Percentiles rank a stretch among this genome's conserved stretches.
These are phyloP conservation scores for Oedothorax gibbosus DNA, from an alignment of 1,140 invertebrate species.

Conservation along the genomic window DNA sequence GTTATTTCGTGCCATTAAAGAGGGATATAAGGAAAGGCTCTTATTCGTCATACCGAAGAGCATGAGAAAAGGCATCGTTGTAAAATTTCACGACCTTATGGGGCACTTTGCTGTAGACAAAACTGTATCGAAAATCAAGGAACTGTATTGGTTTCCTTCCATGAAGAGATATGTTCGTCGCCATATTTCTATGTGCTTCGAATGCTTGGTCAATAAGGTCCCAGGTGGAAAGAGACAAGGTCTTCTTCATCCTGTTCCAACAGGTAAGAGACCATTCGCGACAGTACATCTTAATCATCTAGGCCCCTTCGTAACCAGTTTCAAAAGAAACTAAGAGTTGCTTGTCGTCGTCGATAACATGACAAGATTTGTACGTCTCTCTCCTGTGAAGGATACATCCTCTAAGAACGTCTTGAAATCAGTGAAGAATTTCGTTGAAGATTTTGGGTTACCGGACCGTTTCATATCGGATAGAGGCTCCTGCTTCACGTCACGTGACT, in stretches of 20 bases:
- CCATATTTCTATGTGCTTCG: slow-evolving; percentile 32
- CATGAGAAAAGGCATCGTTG: too few relatives aligned
- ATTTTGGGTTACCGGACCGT: too few relatives aligned
- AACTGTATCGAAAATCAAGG: slow-evolving; percentile 13
- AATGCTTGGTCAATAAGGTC: slow-evolving; percentile 29
- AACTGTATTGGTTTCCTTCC: slow-evolving; percentile 27
- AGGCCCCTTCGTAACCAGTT: too few relatives aligned
- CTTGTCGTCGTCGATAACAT: slow-evolving; percentile 10
- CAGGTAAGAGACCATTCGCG: too few relatives aligned
- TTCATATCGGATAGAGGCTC: too few relatives aligned
- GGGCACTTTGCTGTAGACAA: slow-evolving; percentile 30
- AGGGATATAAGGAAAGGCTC: too few relatives aligned
- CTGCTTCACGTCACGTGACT: too few relatives aligned
- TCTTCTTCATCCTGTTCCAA: slow-evolving; percentile 2
- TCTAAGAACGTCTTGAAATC: slow-evolving; percentile 1
- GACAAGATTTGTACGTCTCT: slow-evolving; percentile 19
- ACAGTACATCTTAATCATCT: too few relatives aligned
- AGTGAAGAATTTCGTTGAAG: slow-evolving; percentile 5
- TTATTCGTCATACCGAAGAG: too few relatives aligned
- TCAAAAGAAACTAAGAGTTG: too few relatives aligned
- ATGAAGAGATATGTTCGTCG: slow-evolving; percentile 32
- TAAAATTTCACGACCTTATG: too few relatives aligned
- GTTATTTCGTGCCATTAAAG: too few relatives aligned
- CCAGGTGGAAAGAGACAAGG: slow-evolving; percentile 42
- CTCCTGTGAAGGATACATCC: not conserved